Evolutionary conservation across 2,113 vertebrate species (phyloP), one percentile per base, ranked within the genome.

Genomic region (Microtus pennsylvanicus): DNA sequence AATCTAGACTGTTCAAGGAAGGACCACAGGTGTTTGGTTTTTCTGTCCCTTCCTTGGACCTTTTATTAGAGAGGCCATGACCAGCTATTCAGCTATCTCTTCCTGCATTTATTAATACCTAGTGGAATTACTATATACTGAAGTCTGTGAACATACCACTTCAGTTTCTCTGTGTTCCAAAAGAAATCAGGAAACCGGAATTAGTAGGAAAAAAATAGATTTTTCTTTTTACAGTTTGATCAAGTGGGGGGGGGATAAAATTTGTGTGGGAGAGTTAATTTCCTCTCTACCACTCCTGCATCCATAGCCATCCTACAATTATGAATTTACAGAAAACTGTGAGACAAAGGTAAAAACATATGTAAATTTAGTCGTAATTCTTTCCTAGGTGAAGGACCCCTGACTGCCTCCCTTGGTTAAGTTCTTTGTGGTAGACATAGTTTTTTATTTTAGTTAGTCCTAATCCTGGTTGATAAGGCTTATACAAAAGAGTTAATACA

Each of bases 21-120:
- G 50, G 72, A 87, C 47, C 30, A 83, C 58, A 7, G 4, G 7
- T 45, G 0, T 83, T 89, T 80, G 55, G 69, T 3, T 75, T 91
- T 83, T 91, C 78, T 81, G 65, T 93, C 70, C 47, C 30, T 55
- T 55, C 47, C 30, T 55, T 55, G 28, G 33, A 9, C 33, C 13
- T 95, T 93, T 78, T 61, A 80, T 80, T 81, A 89, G 42, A 85
- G 42, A 90, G n/a, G 69, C 91, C 33, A 8, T n/a, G 12, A 38
- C 16, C 5, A 50, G 28, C 19, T 87, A 19, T 7, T 7, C 47
- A 24, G 33, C 14, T 85, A 30, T 63, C 14, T 17, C 7, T 45
- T 38, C 74, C 50, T 19, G 50, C 38, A 45, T 90, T 69, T 90
- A 35, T 35, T 72, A 93, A 50, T 14, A 35, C 45, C 58, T 52